Evolutionary conservation across 2,888 invertebrate genomes (phyloP).

Genomic region (Marasmarcha lunaedactyla): DNA sequence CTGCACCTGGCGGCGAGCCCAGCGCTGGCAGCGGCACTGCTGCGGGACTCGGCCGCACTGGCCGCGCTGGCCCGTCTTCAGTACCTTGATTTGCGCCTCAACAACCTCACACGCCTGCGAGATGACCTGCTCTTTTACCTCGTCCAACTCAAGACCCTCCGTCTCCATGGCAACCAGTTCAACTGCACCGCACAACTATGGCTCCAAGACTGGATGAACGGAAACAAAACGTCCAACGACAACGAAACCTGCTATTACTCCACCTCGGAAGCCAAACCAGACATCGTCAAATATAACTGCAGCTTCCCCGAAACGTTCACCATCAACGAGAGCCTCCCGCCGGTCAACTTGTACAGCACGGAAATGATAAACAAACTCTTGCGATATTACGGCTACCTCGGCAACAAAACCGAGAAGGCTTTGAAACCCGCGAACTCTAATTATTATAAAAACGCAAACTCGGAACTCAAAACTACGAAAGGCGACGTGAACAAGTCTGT

Average conservation of each 20-base stretch:
- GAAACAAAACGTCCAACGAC: conserved; percentile 44
- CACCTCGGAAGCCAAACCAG: conserved; percentile 48
- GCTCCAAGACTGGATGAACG: conserved; percentile 77
- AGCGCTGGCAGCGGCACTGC: conserved; percentile 75
- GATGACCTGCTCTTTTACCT: conserved; percentile 77
- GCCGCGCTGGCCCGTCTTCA: conserved; percentile 78
- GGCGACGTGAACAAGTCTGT: conserved; percentile 19
- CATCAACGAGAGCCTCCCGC: conserved; percentile 59
- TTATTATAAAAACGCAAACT: conserved; percentile 16
- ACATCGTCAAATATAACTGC: conserved; percentile 57
- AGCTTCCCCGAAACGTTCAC: conserved; percentile 63
- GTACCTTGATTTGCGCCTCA: conserved; percentile 77
- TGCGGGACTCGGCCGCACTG: conserved; percentile 79
- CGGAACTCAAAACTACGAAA: conserved; percentile 16
- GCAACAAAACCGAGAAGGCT: conserved; percentile 52
- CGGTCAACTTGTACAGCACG: conserved; percentile 60
- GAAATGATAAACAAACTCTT: conserved; percentile 64
- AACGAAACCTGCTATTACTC: conserved; percentile 59
- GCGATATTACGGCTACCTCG: conserved; percentile 56
- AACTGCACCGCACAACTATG: conserved; percentile 76
- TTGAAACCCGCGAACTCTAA: conserved; percentile 29
- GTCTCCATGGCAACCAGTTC: conserved; percentile 78
- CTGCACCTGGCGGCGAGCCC: conserved; percentile 83
- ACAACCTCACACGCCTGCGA: conserved; percentile 67
- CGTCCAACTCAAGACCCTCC: conserved; percentile 75